phyloP scores from a whole-genome alignment of 2,888 invertebrate genomes.

The Gandaritis pyraliata region DNA sequence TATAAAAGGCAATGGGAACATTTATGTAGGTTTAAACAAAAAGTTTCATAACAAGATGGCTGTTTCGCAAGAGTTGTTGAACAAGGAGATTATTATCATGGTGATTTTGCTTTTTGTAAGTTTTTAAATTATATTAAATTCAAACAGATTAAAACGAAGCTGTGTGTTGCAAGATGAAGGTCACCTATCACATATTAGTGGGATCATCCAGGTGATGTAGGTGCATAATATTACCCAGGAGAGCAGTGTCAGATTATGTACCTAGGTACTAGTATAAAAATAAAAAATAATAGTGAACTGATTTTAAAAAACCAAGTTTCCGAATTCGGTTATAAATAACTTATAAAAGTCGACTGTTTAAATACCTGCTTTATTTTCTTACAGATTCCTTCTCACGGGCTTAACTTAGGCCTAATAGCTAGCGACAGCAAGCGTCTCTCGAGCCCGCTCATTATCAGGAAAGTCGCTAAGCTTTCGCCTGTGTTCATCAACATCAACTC shows the following conservation, averaged over 20 bases:
- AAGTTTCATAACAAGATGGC: slow-evolving; percentile 27
- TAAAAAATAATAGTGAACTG: too few species aligned
- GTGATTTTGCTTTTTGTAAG: slow-evolving; percentile 26
- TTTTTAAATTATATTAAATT: slow-evolving; percentile 1
- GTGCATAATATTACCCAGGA: too few species aligned
- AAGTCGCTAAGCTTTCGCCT: slow-evolving; percentile 54
- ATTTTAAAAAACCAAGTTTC: too few species aligned
- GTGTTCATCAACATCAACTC: slow-evolving; percentile 58
- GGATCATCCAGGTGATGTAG: too few species aligned
- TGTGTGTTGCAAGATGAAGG: too few species aligned
- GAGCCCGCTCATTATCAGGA: slow-evolving; percentile 56
- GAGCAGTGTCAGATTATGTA: too few species aligned
- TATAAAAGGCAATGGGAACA: slow-evolving; percentile 33
- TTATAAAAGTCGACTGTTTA: not conserved
- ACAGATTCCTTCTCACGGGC: slow-evolving; percentile 49
- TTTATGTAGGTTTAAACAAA: slow-evolving; percentile 46
- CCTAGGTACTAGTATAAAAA: too few species aligned
- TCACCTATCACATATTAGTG: too few species aligned
- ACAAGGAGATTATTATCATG: slow-evolving; percentile 30
- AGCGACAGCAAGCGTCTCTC: slow-evolving; percentile 55
- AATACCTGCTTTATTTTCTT: slow-evolving; percentile 31
- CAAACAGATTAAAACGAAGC: too few species aligned
- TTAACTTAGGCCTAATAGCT: slow-evolving; percentile 57
- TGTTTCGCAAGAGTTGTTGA: slow-evolving; percentile 7
- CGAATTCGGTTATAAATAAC: too few species aligned